These are phyloP conservation scores for Drosophila mulleri DNA, from an alignment of 2,888 invertebrate species.

Conservation along the genomic window DNA sequence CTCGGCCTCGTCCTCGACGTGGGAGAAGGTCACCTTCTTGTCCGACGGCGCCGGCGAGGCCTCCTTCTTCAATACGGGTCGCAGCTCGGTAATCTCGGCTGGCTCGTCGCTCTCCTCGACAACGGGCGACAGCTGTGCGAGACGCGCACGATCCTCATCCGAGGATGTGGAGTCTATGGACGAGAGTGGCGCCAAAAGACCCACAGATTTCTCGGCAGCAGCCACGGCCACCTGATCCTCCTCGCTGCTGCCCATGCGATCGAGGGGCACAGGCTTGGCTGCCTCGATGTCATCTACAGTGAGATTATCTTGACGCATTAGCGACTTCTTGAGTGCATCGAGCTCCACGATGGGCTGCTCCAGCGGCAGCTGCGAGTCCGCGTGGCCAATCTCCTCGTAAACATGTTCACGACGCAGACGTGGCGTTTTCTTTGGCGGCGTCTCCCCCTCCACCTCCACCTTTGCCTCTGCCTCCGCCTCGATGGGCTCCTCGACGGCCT, in stretches of 20 bases:
- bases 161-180: conserved; percentile 85
- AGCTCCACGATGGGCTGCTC: conserved; percentile 76
- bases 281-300: conserved; percentile 86
- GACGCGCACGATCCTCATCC: conserved; percentile 83
- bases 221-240: conserved; percentile 75
- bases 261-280: conserved; percentile 78
- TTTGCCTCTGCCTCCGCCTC: conserved; percentile 44
- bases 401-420: conserved; percentile 87
- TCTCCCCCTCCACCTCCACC: conserved; percentile 44
- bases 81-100: conserved; percentile 50
- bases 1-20: conserved; percentile 85
- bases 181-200: conserved; percentile 83
- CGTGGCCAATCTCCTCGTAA: conserved; percentile 87
- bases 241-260: conserved; percentile 85
- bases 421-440: conserved; percentile 82
- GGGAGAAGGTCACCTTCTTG: conserved; percentile 86
- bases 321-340: conserved; percentile 81
- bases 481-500: not conserved
- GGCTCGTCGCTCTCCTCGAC: conserved; percentile 82
- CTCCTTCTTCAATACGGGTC: conserved; percentile 84
- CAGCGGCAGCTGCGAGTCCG: conserved; percentile 36
- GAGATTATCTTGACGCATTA: conserved; percentile 84
- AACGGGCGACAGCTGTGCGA: conserved; percentile 78
- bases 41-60: conserved; percentile 85
- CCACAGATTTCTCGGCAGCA: conserved; percentile 41